Evolutionary conservation across 2,113 vertebrate genomes (phyloP), one percentile per base, ranked within the genome.

Genomic region (Sturnus vulgaris): DNA sequence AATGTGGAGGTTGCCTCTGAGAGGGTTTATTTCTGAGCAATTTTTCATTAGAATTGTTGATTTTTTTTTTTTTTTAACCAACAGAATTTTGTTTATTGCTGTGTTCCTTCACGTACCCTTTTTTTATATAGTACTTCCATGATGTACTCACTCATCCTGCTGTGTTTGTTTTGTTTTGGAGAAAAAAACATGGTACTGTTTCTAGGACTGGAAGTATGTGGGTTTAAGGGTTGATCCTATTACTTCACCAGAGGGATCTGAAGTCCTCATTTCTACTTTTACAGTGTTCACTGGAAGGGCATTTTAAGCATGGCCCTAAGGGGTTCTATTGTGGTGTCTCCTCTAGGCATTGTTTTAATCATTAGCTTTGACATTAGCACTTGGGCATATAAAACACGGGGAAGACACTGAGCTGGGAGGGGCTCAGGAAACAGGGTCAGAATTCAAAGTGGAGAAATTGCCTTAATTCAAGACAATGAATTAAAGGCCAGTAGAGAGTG

Each of bases 101-200:
- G 0, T 39, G 10, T 71, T 93, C 16, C 40, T 68, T 88, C 44
- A 30, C 0, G 0, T 47, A 6, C 20, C 60, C 4, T 4, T 47
- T 57, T 65, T 46, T 53, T 14, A 19, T 21, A 1, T 13, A 56
- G 14, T n/a, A 10, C 15, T 65, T 64, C 16, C 14, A 6, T 12
- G 10, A 33, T 16, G 12, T 23, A 37, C 12, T 75, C 3, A 2
- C 47, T 92, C 47, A 63, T 66, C n/a, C 47, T 61, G 17, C 12
- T 30, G 8, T 53, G 64, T 66, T 37, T 44, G 11, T 42, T 82
- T 57, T n/a, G 44, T 40, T 82, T 64, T 53, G 42, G 77, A 56
- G 37, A 77, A 49, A n/a, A 60, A 83, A 82, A 90, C 55, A 20
- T 19, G 6, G 8, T 39, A 10, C 27, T 52, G 12, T 60, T 78